A percentile compares a stretch with the other conserved stretches of the same genome.
Evolutionary conservation across 2,888 invertebrate genomes (phyloP).

Genomic region (Elgonia sp.): DNA sequence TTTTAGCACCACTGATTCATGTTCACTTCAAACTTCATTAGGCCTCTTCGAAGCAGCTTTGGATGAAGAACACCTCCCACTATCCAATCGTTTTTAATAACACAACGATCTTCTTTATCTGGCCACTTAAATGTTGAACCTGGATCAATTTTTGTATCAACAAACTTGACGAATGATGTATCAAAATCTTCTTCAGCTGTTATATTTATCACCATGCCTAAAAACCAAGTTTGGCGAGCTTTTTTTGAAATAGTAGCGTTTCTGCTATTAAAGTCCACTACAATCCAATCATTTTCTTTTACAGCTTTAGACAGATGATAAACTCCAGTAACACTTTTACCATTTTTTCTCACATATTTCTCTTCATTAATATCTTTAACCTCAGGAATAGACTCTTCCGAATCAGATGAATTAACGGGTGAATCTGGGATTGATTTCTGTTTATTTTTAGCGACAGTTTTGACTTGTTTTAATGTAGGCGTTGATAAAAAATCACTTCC

Average conservation of each 20-base stretch:
- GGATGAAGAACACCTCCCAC: background rate
- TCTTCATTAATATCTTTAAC: constrained; percentile 16
- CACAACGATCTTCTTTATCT: constrained; percentile 20
- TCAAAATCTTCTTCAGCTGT: constrained; percentile 8
- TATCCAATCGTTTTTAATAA: constrained; percentile 10
- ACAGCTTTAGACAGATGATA: constrained; percentile 20
- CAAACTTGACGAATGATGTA: constrained; percentile 19
- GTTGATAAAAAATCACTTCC: constrained; percentile 5
- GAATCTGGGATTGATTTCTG: constrained; percentile 7
- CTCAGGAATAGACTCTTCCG: constrained; percentile 14
- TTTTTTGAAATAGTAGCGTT: constrained; percentile 19
- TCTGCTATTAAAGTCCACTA: constrained; percentile 10
- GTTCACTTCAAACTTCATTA: too few relatives aligned
- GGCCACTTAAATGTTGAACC: constrained; percentile 13
- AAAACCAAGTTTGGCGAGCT: constrained; percentile 26
- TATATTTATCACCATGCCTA: constrained; percentile 33
- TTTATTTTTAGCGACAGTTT: constrained; percentile 5
- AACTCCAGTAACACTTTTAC: constrained; percentile 19
- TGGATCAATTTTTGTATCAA: background rate
- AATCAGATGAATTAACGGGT: constrained; percentile 20
- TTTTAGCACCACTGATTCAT: too few relatives aligned
- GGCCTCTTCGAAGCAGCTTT: background rate
- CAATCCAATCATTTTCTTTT: constrained; percentile 41
- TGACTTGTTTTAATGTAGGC: constrained; percentile 1
- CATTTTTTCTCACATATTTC: constrained; percentile 20